Evolutionary conservation across 2,797 vertebrate genomes (phyloP), one percentile per base, ranked within the genome.

Genomic region (Nannoperca australis): DNA sequence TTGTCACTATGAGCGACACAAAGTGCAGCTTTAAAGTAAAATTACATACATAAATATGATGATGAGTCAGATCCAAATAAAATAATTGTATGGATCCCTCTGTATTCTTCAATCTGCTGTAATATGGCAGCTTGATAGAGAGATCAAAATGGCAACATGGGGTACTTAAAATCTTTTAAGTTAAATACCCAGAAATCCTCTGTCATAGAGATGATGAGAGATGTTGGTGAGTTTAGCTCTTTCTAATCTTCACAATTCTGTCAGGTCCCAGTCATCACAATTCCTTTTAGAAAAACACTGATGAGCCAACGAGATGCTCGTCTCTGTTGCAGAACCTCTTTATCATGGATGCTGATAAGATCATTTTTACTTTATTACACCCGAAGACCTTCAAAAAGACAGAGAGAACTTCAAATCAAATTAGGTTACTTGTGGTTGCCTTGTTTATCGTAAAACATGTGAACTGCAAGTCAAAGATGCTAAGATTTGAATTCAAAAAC

Each of bases 371-470:
- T 38, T 24, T 11, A 22, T 65, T 2, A 22, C 34, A 40, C 34
- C 34, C 8, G 30, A 51, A 32, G 12, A 47, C 7, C 13, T 60
- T 40, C 12, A 60, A 11, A 18, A n/a, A 4, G 36, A 69, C 3
- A 61, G 11, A 61, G 4, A 71, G 11, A 62, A 15, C 36, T 42
- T 62, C 13, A 55, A 36, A 22, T 53, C 5, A 27, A 51, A 71
- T 14, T 1, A 17, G 5, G 7, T 10, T 12, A 47, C 38, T 24
- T 0, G 11, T 32, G 18, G 49, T 34, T 53, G 59, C 13, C 2
- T 63, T 45, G 30, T 72, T 62, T 34, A 63, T 55, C 60, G 47
- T 5, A 56, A 27, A 50, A 32, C 24, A 32, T 53, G 10, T 22
- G 3, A 13, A 44, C 14, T 24, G 49, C 30, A 36, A 47, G 42